Evolutionary conservation across 2,888 invertebrate species (phyloP), one percentile per base, ranked within the genome.

Genomic region (Tanytarsus gracilentus): DNA sequence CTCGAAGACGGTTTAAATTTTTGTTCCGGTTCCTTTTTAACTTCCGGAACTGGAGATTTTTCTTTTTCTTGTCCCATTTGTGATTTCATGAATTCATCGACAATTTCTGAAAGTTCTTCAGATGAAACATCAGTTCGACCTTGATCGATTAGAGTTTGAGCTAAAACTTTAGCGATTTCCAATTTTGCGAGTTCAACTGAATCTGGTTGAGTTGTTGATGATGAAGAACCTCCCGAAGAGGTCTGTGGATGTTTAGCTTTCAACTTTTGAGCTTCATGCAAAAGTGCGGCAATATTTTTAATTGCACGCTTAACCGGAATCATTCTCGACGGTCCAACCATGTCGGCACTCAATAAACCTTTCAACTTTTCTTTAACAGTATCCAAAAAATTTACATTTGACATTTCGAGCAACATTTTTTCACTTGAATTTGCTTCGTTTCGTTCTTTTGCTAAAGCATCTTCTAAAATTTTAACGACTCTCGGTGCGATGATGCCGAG

Each of bases 341-440:
- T 81, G 59, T 84, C 83, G 26, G 88, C 86, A 67, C 86, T 81
- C 62, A 84, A 72, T 58, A 86, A 83, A 50, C 88, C 88, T 71
- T 87, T 88, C 50, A 92, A 74, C 71, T 91, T 91, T 71, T 91
- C 91, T 66, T 89, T 90, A 0, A 86, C 84, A 0, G 89, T 89
- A 74, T 91, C 90, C 64, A 92, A 81, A 64, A 90, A 76, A 1
- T 88, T 86, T 65, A 83, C 81, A 59, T 85, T 83, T n/a, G 18
- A 23, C 36, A 82, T 77, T 56, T 89, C 88, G 63, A 84, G 84
- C 56, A 81, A 78, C 1, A 90, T 72, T 39, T 84, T 82, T 64
- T 88, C 87, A 0, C 88, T 84, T 2, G 87, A 85, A 71, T 88
- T 87, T 0, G 85, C 79, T 65, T 78, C 78, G 2, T 71, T 62